Base-by-base conservation (phyloP, 2,113 vertebrate genomes). In the Monopterus albus region DNA sequence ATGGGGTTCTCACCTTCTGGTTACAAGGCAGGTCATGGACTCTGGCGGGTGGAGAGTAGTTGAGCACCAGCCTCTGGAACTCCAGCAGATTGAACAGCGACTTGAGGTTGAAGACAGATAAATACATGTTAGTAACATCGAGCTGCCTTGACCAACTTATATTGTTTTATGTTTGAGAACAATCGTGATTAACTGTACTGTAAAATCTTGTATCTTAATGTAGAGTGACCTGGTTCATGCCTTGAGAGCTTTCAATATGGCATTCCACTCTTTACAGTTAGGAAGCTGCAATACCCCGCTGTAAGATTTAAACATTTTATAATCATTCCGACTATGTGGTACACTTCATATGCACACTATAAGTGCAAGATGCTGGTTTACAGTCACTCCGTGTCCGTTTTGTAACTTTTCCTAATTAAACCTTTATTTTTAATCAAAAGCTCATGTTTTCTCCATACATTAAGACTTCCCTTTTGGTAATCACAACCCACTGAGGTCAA, bases 61-160 rank as follows among this genome's bases (percentile, higher is more conserved):
- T 94, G 75, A 99, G 92, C 71, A 99, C 97, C 81, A 99, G 92
- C 88, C 97, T 96, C 93, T 98, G 96, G 91, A 99, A 99, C 91
- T 99, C 97, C 91, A 98, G 91, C 74, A 94, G 73, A 83, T 93
- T 91, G 86, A 93, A 94, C 57, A 94, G 79, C 64, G 93, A 94
- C 93, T 93, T 20, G 15, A 79, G 67, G 23, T 5, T 10, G 36
- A 72, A 49, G 47, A 45, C 20, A 9, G n/a, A 55, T 5, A 25
- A 59, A 36, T 5, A 65, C 7, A 43, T 1, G 4, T 77, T 8
- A 79, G 29, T 49, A 18, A 68, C 15, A 28, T 31, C 13, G 3
- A 9, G 25, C 3, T 26, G 14, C 6, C 2, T 31, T 35, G 3
- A 9, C 11, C 2, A 21, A 15, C 1, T 18, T 9, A 18, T 36